Conservation (phyloP, 2,797 vertebrate genomes). For the Clarias laeviceps region DNA sequence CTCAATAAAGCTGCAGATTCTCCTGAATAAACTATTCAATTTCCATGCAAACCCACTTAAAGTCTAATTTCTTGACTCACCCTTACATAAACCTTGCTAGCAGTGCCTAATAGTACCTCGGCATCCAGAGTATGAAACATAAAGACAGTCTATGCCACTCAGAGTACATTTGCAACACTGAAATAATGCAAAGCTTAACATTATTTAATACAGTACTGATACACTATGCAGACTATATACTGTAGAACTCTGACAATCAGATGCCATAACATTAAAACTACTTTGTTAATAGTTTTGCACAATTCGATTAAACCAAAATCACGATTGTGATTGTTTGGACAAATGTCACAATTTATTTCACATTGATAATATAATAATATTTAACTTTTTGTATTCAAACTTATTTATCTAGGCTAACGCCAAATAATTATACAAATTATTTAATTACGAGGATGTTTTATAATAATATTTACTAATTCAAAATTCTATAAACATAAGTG, state of each 20-base stretch:
- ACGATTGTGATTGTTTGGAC: no score
- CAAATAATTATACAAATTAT: no score
- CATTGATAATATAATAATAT: no score
- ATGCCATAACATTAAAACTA: no score
- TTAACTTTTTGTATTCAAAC: no score
- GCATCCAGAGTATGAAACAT: conserved; percentile 45
- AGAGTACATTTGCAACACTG: conserved; percentile 13
- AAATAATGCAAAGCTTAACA: conserved; percentile 7
- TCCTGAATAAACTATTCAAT: conserved; percentile 56
- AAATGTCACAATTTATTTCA: no score
- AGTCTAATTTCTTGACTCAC: conserved; percentile 57
- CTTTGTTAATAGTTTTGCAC: no score
- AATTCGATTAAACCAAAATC: no score
- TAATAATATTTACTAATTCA: no score
- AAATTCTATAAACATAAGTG: no score
- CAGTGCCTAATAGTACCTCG: conserved; percentile 29
- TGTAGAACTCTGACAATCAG: not conserved
- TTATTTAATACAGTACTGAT: not conserved
- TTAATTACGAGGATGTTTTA: no score
- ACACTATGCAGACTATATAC: not conserved
- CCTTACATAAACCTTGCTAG: conserved; percentile 58
- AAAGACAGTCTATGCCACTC: conserved; percentile 7
- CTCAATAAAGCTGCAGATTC: conserved; percentile 64
- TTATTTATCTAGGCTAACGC: no score
- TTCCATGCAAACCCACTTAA: conserved; percentile 69